phyloP scores from a whole-genome alignment of 2,797 vertebrate species.

The Lycodopsis pacificus region DNA sequence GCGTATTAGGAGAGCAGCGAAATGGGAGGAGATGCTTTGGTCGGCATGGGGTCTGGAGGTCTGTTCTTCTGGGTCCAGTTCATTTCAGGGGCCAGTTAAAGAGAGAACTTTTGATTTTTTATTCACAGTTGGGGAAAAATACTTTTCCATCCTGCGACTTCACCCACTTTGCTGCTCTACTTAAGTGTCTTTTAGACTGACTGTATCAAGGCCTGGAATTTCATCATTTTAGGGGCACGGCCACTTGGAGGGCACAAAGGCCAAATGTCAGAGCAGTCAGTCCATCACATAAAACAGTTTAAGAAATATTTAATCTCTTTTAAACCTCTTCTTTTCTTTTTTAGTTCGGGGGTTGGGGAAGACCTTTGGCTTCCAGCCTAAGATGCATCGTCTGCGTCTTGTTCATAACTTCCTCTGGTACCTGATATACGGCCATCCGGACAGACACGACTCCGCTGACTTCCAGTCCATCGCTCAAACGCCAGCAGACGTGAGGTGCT shows the following conservation, averaged over 20 bases:
- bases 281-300: too few species aligned
- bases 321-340: background rate
- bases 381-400: conserved; percentile 93
- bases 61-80: too few species aligned
- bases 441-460: conserved; percentile 28
- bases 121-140: background rate
- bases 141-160: background rate
- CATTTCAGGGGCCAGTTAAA: background rate
- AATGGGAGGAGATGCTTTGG: background rate
- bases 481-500: background rate
- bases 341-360: conserved; percentile 92
- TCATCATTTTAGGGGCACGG: background rate
- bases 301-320: too few species aligned
- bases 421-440: conserved; percentile 90
- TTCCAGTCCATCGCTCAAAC: conserved; percentile 1
- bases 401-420: conserved; percentile 95
- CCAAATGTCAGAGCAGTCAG: too few species aligned
- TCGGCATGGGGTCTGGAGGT: too few species aligned
- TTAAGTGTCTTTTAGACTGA: background rate
- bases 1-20: background rate
- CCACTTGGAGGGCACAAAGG: background rate
- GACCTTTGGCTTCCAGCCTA: conserved; percentile 92
- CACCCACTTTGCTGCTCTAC: background rate
- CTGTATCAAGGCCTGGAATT: background rate
- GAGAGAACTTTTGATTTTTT: background rate